Conservation (phyloP, 2,797 vertebrate genomes). For the Arnoldichthys spilopterus region DNA sequence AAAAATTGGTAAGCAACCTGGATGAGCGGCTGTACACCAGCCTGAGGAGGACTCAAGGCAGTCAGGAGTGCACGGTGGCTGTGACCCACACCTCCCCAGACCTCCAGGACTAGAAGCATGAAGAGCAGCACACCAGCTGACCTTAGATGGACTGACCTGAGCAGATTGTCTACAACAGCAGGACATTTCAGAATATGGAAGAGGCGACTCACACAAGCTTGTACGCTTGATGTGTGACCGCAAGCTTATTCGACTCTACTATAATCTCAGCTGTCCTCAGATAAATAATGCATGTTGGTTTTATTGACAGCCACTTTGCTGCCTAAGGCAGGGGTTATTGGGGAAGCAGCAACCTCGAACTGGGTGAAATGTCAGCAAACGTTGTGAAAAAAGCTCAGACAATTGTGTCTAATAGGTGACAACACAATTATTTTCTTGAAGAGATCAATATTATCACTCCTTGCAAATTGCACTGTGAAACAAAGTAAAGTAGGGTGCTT, state of each 20-base stretch:
- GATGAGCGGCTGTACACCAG: conserved; percentile 84
- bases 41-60: conserved; percentile 69
- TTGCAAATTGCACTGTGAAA: conserved; percentile 47
- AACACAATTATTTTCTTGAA: background rate
- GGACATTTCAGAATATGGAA: conserved; percentile 16
- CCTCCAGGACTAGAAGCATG: conserved; percentile 64
- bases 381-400: background rate
- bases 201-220: conserved; percentile 13
- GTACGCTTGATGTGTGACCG: conserved; percentile 4
- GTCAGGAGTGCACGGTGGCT: conserved; percentile 66
- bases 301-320: background rate
- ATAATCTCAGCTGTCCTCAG: conserved; percentile 25
- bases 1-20: conserved; percentile 80
- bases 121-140: background rate
- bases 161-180: background rate
- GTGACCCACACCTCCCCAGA: conserved; percentile 81
- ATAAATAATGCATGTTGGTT: conserved; percentile 44
- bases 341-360: background rate
- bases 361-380: conserved; percentile 17
- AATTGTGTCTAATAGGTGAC: background rate
- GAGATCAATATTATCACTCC: background rate
- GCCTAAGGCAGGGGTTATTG: background rate
- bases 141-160: background rate
- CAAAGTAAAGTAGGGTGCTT: conserved; percentile 34
- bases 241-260: conserved; percentile 2